Base-by-base conservation (phyloP, 2,888 invertebrate species). In the Geotrupes spiniger region DNA sequence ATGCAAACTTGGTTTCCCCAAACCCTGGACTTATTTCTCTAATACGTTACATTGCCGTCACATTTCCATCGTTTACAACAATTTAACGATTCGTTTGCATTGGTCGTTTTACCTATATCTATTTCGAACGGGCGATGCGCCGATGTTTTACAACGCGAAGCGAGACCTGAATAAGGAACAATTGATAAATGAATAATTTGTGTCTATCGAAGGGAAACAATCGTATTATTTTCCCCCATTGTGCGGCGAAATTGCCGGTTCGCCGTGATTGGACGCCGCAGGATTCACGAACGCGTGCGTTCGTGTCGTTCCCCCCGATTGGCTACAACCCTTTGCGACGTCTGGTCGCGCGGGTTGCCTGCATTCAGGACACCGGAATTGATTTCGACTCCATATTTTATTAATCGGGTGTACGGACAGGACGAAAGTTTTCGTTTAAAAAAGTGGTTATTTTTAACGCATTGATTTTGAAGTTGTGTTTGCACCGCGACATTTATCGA, bases 201-300 rank as follows among this genome's bases (percentile, higher is more conserved):
- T 46, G 48, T 42, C 49, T 54, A 59, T 56, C 57, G 53, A 56
- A 40, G 61, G 55, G 59, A 51, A 63, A 63, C 54, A 58, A 65
- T 64, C 61, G 57, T 55, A 64, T 66, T 63, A 64, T 61, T 55
- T n/a, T 63, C 62, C 63, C 64, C 64, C 56, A 65, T 66, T 66
- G 63, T 65, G 61, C 63, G 61, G 58, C 46, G 49, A 57, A 58
- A 54, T 54, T 52, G 50, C 51, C 53, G 56, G 54, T 53, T 49
- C 46, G 54, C 54, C 48, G 53, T 58, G 63, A 65, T 65, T 66
- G 62, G 66, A 54, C 56, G 62, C 55, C 53, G 60, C 55, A 53
- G 47, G 44, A 51, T 43, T 57, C 58, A 61, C 54, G 57, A 57
- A 64, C 63, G 64, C 66, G 61, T 64, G 64, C 64, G 64, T 65